phyloP scores from a whole-genome alignment of 2,888 invertebrate genomes.

The Argyresthia albistria region DNA sequence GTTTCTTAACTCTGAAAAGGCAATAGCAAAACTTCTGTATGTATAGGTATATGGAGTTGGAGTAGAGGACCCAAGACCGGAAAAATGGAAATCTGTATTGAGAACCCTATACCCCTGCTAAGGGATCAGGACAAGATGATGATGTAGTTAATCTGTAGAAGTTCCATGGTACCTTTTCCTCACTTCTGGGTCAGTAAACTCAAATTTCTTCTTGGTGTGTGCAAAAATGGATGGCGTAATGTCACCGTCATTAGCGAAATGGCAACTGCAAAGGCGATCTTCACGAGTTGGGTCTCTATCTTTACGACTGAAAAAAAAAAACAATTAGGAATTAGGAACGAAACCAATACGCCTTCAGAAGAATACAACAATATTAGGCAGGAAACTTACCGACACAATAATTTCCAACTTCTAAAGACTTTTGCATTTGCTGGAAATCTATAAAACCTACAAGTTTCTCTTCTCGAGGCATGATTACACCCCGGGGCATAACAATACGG shows the following conservation, averaged over 20 bases:
- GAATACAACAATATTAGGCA: too few relatives aligned
- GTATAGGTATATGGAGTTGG: too few relatives aligned
- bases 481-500: neutral
- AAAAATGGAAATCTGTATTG: too few relatives aligned
- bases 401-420: neutral
- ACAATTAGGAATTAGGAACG: neutral
- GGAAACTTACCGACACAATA: too few relatives aligned
- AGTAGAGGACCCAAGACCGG: too few relatives aligned
- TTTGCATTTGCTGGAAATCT: neutral
- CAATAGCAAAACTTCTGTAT: too few relatives aligned
- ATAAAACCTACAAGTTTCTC: neutral
- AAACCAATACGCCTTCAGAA: too few relatives aligned
- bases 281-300: neutral
- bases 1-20: too few relatives aligned
- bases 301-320: neutral
- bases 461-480: neutral
- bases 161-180: neutral
- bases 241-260: neutral
- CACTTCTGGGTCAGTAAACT: neutral
- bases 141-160: too few relatives aligned
- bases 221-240: neutral
- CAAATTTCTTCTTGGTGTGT: neutral
- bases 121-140: too few relatives aligned
- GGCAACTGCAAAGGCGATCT: neutral
- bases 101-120: too few relatives aligned